phyloP scores from a whole-genome alignment of 2,888 invertebrate genomes.

The Arctia plantaginis region DNA sequence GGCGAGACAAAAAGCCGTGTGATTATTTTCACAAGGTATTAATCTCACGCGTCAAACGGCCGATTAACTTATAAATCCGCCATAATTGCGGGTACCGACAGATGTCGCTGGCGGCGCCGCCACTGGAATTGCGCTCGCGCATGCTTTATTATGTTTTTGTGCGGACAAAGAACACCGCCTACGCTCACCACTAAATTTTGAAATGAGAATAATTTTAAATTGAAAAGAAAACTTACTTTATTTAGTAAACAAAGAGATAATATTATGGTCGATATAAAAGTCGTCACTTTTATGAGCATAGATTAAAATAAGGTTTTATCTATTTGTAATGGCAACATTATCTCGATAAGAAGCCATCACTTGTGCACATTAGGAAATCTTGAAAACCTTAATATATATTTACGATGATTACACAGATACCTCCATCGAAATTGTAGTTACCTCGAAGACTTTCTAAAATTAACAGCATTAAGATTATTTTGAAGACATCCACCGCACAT shows the following conservation, averaged over 20 bases:
- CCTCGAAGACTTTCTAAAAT: slow-evolving; percentile 39
- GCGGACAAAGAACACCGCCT: slow-evolving; percentile 64
- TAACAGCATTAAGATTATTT: slow-evolving; percentile 29
- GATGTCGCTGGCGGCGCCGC: slow-evolving; percentile 73
- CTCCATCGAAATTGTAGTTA: slow-evolving; percentile 25
- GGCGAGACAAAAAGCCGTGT: slow-evolving; percentile 63
- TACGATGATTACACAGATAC: slow-evolving; percentile 34
- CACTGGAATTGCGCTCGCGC: slow-evolving; percentile 66
- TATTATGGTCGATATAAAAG: slow-evolving; percentile 30
- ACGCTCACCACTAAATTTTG: slow-evolving; percentile 38
- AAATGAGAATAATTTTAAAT: slow-evolving; percentile 20
- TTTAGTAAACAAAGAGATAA: slow-evolving; percentile 21
- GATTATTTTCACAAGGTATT: slow-evolving; percentile 69
- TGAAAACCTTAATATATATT: slow-evolving; percentile 36
- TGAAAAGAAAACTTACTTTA: slow-evolving; percentile 26
- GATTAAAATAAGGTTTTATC: slow-evolving; percentile 41
- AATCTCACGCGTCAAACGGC: slow-evolving; percentile 63
- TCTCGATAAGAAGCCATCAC: slow-evolving; percentile 38
- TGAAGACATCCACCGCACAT: slow-evolving; percentile 2
- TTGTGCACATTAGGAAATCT: slow-evolving; percentile 46
- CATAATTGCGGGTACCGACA: slow-evolving; percentile 68
- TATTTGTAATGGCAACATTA: slow-evolving; percentile 36
- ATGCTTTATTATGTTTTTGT: slow-evolving; percentile 63
- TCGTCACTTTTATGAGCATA: slow-evolving; percentile 37
- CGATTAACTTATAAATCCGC: slow-evolving; percentile 71